Percentiles rank a stretch among this genome's conserved stretches.
phyloP scores from a whole-genome alignment of 1,140 invertebrate genomes.

The Lepidostoma basale region DNA sequence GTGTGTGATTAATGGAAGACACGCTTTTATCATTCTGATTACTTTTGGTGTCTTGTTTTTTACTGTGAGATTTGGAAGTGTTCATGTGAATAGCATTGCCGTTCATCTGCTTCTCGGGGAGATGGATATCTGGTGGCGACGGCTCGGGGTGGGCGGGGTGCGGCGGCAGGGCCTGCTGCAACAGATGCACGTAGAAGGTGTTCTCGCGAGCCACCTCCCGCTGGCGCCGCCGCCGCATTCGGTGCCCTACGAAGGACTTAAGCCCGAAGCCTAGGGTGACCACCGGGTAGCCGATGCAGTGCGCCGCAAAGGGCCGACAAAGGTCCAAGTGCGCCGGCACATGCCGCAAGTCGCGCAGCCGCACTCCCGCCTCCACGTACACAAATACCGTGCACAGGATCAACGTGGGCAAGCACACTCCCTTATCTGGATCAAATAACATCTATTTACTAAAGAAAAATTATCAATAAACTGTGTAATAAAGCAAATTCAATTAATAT shows the following conservation, averaged over 20 bases:
- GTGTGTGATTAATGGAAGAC: conserved; percentile 43
- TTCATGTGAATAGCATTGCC: conserved; percentile 48
- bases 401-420: conserved; percentile 92
- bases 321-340: conserved; percentile 91
- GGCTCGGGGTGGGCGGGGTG: conserved; percentile 40
- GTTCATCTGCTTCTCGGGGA: conserved; percentile 48
- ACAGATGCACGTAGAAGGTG: conserved; percentile 92
- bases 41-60: conserved; percentile 44
- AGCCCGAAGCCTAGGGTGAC: conserved; percentile 96
- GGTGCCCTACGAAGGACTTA: conserved; percentile 92
- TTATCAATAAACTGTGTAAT: too few relatives aligned
- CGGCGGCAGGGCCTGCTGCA: conserved; percentile 85
- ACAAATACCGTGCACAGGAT: conserved; percentile 94
- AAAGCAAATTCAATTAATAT: too few relatives aligned
- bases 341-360: conserved; percentile 85
- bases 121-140: conserved; percentile 49
- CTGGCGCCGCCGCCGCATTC: conserved; percentile 90
- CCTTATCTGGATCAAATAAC: conserved; percentile 71
- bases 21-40: conserved; percentile 44
- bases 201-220: conserved; percentile 94
- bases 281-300: conserved; percentile 98
- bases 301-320: conserved; percentile 96
- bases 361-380: conserved; percentile 91
- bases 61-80: conserved; percentile 44
- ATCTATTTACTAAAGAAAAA: neutral